phyloP scores from a whole-genome alignment of 2,113 vertebrate genomes.

The Saimiri boliviensis region DNA sequence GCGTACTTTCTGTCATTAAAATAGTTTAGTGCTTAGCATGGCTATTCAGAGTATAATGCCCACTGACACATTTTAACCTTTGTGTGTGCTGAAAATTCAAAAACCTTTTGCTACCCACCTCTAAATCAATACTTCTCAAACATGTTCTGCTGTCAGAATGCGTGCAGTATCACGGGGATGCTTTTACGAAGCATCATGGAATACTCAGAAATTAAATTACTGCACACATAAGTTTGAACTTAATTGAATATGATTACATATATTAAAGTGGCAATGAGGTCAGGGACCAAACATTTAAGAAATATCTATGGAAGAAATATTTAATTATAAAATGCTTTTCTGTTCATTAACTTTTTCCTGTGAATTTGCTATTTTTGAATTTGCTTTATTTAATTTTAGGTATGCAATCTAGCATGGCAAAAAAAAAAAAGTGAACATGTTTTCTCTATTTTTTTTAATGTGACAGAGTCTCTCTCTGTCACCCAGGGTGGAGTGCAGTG shows the following conservation, averaged over 20 bases:
- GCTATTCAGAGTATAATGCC: not conserved
- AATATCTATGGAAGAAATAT: not conserved
- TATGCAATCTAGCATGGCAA: not conserved
- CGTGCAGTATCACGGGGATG: not conserved
- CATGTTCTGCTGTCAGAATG: not conserved
- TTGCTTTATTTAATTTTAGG: not conserved
- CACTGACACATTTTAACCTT: not conserved
- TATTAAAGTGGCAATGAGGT: not conserved
- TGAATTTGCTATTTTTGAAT: not conserved
- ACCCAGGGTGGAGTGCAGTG: too few species aligned
- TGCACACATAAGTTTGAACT: not conserved
- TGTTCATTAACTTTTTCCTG: not conserved
- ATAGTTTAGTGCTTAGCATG: slow-evolving; percentile 32
- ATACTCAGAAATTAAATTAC: not conserved
- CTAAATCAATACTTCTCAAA: slow-evolving; percentile 3
- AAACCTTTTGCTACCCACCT: not conserved
- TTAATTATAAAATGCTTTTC: not conserved
- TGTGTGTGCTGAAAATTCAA: not conserved
- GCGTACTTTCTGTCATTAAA: slow-evolving; percentile 22
- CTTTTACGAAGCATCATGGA: not conserved
- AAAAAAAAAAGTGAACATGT: not conserved
- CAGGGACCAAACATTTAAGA: not conserved
- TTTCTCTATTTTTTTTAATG: too few species aligned
- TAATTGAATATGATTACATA: not conserved
- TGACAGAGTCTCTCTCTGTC: too few species aligned